Evolutionary conservation across 2,113 vertebrate genomes (phyloP).

Genomic region (Girardinichthys multiradiatus): DNA sequence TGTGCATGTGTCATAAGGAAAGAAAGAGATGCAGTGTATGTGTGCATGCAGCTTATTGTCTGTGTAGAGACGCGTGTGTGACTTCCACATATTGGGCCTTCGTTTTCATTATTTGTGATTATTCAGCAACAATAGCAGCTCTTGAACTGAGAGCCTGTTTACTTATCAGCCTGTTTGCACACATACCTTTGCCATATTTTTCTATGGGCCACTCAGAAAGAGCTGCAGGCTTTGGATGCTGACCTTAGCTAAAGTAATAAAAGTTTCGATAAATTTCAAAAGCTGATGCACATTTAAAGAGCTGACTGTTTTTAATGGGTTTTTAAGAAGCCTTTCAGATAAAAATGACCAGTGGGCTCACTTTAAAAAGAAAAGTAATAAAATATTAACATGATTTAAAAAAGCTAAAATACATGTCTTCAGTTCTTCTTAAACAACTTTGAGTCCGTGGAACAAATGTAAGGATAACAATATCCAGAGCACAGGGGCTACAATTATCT

Average conservation of each 20-base stretch:
- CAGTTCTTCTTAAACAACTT: too few species aligned
- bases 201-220: constrained; percentile 23
- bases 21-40: constrained; percentile 5
- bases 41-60: constrained; percentile 8
- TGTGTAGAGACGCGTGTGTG: not conserved
- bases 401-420: too few species aligned
- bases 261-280: not conserved
- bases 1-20: constrained; percentile 4
- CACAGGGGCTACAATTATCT: too few species aligned
- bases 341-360: too few species aligned
- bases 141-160: constrained; percentile 44
- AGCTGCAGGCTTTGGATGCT: constrained; percentile 12
- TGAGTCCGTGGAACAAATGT: too few species aligned
- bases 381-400: too few species aligned
- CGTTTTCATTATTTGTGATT: constrained; percentile 14
- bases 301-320: not conserved
- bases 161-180: constrained; percentile 46
- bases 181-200: constrained; percentile 29
- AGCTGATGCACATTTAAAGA: not conserved
- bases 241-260: not conserved
- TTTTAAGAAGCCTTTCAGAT: too few species aligned
- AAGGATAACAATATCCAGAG: too few species aligned
- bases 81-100: constrained; percentile 13
- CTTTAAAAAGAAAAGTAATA: too few species aligned
- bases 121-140: constrained; percentile 41